Conservation (phyloP, 2,797 vertebrate species). For the Hyperoplus lanceolatus region DNA sequence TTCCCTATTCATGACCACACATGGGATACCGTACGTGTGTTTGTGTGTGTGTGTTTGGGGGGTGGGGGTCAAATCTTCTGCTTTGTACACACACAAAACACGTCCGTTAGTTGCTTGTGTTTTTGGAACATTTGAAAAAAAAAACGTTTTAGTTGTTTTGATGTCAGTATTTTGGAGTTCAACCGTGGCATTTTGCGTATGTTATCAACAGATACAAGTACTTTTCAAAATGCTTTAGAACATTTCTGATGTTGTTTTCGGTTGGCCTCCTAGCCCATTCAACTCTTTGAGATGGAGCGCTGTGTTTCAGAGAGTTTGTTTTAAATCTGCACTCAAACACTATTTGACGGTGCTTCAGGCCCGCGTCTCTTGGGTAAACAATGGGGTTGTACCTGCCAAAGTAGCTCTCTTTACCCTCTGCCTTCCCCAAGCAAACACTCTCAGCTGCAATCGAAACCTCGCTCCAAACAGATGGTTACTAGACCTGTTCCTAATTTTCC, state of each 20-base stretch:
- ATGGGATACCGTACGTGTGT: conserved; percentile 38
- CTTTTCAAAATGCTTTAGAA: conserved; percentile 49
- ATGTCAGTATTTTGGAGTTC: conserved; percentile 54
- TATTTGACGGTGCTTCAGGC: conserved; percentile 59
- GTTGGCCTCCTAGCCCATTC: conserved; percentile 29
- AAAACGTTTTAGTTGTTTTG: conserved; percentile 15
- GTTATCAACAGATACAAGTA: conserved; percentile 55
- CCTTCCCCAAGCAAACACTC: conserved; percentile 77
- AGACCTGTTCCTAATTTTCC: conserved; percentile 69
- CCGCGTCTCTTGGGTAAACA: conserved; percentile 75
- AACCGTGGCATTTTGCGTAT: conserved; percentile 55
- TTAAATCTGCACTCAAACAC: conserved; percentile 65
- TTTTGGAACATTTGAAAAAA: conserved; percentile 32
- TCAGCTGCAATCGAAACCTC: conserved; percentile 56
- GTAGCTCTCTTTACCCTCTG: conserved; percentile 63
- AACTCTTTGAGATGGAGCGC: conserved; percentile 29
- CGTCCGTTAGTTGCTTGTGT: conserved; percentile 63
- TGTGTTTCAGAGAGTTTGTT: conserved; percentile 55
- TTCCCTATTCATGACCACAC: conserved; percentile 72
- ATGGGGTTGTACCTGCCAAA: conserved; percentile 69
- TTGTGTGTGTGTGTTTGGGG: background rate
- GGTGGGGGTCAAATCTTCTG: conserved; percentile 58
- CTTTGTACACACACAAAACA: conserved; percentile 39
- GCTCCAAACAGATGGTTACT: conserved; percentile 79
- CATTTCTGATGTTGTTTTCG: conserved; percentile 32